phyloP scores from a whole-genome alignment of 2,888 invertebrate genomes.

The Cephus rjabovi region DNA sequence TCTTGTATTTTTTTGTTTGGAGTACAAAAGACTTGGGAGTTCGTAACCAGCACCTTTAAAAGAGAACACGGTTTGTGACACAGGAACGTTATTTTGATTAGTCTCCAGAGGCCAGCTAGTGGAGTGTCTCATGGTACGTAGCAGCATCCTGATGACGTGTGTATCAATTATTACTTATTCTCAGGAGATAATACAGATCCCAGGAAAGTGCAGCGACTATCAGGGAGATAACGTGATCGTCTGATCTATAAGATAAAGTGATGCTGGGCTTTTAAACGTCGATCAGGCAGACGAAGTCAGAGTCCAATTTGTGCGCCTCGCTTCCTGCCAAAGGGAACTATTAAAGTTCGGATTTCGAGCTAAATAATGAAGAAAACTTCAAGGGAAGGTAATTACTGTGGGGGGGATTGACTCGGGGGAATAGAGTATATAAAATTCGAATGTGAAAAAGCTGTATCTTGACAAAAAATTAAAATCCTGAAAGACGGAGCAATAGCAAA shows the following conservation, averaged over 20 bases:
- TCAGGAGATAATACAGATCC: background rate
- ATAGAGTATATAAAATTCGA: background rate
- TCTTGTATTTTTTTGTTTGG: background rate
- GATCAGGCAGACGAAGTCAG: background rate
- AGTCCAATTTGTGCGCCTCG: background rate
- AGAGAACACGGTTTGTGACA: background rate
- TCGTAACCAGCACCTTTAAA: conserved; percentile 2
- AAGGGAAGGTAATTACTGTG: background rate
- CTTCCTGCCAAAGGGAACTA: background rate
- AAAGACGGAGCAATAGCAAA: background rate
- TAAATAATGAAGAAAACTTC: background rate
- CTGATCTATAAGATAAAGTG: background rate
- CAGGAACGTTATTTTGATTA: conserved; percentile 21
- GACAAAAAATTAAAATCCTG: background rate
- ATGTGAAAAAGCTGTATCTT: background rate
- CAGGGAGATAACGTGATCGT: background rate
- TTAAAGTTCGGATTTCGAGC: background rate
- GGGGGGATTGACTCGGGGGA: background rate
- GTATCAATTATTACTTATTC: background rate
- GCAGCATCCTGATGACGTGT: conserved; percentile 34
- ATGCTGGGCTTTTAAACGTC: background rate
- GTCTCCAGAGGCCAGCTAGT: conserved; percentile 25
- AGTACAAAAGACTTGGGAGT: background rate
- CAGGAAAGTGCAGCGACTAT: background rate
- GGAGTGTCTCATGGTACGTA: conserved; percentile 39